Evolutionary conservation across 2,113 vertebrate species (phyloP).

Genomic region (Naja naja): DNA sequence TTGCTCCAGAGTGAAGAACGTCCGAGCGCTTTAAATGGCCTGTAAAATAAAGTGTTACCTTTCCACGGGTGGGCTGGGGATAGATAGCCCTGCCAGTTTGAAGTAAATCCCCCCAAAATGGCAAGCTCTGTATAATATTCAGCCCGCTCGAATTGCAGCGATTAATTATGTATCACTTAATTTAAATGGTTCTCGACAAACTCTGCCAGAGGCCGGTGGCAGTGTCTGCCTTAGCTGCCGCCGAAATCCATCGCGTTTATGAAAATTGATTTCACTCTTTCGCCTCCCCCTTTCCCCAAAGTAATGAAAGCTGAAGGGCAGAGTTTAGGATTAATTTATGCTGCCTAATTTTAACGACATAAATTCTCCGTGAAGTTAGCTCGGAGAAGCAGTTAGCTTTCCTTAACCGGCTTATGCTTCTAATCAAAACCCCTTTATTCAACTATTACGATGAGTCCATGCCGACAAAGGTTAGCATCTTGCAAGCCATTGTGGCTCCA

Average conservation of each 20-base stretch:
- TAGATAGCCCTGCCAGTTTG: constrained; percentile 46
- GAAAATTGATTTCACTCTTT: constrained; percentile 48
- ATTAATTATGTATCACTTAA: constrained; percentile 65
- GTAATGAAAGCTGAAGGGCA: constrained; percentile 60
- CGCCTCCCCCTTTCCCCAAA: background rate
- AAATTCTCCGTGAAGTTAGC: background rate
- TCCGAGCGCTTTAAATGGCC: constrained; percentile 10
- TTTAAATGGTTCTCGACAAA: constrained; percentile 54
- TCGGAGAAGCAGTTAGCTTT: constrained; percentile 14
- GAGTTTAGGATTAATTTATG: background rate
- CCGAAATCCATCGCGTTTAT: constrained; percentile 47
- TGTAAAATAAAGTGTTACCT: background rate
- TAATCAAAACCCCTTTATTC: constrained; percentile 38
- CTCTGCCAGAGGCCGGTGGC: constrained; percentile 43
- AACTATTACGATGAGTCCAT: background rate
- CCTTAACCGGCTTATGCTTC: constrained; percentile 31
- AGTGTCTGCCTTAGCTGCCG: background rate
- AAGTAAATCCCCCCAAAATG: constrained; percentile 50
- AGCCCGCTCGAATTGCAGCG: constrained; percentile 39
- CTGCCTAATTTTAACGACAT: fast-evolving
- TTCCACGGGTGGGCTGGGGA: constrained; percentile 10
- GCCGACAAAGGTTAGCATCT: background rate
- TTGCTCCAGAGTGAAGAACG: background rate
- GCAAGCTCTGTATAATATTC: constrained; percentile 33
- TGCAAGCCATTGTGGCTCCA: background rate